Evolutionary conservation across 2,797 vertebrate species (phyloP), one percentile per base, ranked within the genome.

Genomic region (Lophotriccus pileatus): DNA sequence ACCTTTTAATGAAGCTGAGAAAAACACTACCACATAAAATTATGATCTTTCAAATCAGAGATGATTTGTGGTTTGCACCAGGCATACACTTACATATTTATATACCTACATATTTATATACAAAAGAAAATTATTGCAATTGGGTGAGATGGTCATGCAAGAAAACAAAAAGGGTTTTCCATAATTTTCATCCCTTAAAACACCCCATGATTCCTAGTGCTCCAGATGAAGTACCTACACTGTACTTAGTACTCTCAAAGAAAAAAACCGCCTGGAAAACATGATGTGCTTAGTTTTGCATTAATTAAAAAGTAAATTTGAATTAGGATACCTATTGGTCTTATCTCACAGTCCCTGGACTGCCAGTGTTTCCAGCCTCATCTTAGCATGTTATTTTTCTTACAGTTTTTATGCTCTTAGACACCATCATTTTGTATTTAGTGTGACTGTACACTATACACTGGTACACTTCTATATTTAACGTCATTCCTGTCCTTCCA

Each of bases 1-100:
- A 93, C 70, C 63, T 96, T 95, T 96, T 91, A 96, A 81, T 18
- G 70, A 52, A 95, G 52, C 19, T 69, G 36, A 84, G 37, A 73
- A 90, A 50, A 84, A 67, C 53, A 91, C 36, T 73, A 87, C n/a
- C 70, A 85, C n/a, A 41, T 64, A 84, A 91, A 80, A 95, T 44
- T 76, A 77, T 3, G 10, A 59, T 41, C 25, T 56, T 88, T 92
- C 64, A 95, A 84, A 94, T 53, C 14, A 14, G 25, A 93, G 23
- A 84, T n/a, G 8, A 81, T 79, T 70, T 69, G 59, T 75, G 24
- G 64, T 93, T 94, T 86, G 9, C 70, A 87, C 8, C 12, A 91
- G 44, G 73, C 21, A 46, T 46, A 87, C 12, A 68, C 6, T 37
- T 74, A 43, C 2, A 50, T 28, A 62, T 50, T 27, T 28, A 50